Base-by-base conservation (phyloP, 2,797 vertebrate genomes). In the Chelon labrosus region DNA sequence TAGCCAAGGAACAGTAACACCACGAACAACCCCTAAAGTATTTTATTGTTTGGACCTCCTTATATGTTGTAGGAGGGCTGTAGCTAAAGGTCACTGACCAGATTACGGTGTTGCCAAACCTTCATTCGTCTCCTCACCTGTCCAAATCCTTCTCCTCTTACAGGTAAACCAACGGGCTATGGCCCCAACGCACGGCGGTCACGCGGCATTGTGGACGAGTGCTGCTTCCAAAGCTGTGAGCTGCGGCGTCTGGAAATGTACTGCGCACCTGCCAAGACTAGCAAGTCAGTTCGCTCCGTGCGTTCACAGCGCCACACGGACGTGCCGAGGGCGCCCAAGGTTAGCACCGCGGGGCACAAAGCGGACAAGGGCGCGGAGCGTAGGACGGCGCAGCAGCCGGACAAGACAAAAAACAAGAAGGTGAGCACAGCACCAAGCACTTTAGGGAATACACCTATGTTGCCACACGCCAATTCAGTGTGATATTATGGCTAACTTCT, bases 171-270 rank as follows among this genome's bases (percentile, higher is more conserved):
- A 39, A 94, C 96, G 19, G 98, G 98, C 65, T 99, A 99, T 51
- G 97, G 98, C 73, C 94, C 96, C 77, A 98, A 91, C 87, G 94
- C 95, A 79, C 95, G 98, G 85, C 95, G 97, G 70, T 91, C 96
- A n/a, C 95, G 96, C 20, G 98, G 98, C 90, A 99, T 99, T 54
- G 98, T 99, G 92, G 96, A 99, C 2, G 98, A 99, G 85, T 99
- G 98, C 95, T 99, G 98, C 95, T 99, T 99, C 95, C 97, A 98
- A 92, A 99, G 97, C 83, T 99, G 98, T 82, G 97, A 99, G 89
- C 95, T 99, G 90, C 94, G 95, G 79, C 94, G 97, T 87, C 94
- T 99, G 85, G 98, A 99, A 95, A 99, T 98, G 97, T 99, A 99
- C 86, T 99, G 98, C 35, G 98, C 98, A 9, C 97, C 98, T 4